phyloP scores from a whole-genome alignment of 2,888 invertebrate species.

The Parelbella ahira region DNA sequence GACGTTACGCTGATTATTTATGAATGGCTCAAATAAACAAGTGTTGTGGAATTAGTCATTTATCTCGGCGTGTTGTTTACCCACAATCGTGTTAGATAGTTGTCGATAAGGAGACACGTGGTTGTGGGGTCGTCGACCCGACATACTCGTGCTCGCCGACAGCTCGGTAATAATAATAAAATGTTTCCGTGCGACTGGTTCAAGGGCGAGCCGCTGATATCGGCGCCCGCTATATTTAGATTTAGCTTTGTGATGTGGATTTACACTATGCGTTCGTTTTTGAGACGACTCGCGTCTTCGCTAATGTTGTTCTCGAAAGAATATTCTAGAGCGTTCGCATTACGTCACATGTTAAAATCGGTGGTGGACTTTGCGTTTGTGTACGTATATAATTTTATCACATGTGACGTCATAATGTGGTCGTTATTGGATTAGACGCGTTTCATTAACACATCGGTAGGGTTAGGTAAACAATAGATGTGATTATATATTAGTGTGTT shows the following conservation, averaged over 20 bases:
- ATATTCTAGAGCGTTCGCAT: no score
- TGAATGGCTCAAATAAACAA: constrained; percentile 69
- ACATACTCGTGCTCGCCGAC: constrained; percentile 79
- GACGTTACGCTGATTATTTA: constrained; percentile 69
- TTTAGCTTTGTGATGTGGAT: constrained; percentile 73
- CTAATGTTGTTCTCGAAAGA: no score
- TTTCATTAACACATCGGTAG: constrained; percentile 4
- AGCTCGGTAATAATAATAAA: constrained; percentile 81
- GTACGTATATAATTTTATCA: no score
- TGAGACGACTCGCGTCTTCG: constrained; percentile 25
- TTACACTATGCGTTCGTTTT: constrained; percentile 49
- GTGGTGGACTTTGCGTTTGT: no score
- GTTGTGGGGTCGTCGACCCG: constrained; percentile 77
- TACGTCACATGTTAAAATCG: no score
- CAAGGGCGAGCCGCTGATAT: constrained; percentile 81
- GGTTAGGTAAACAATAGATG: constrained; percentile 26
- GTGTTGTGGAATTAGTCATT: constrained; percentile 78
- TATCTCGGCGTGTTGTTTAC: constrained; percentile 78
- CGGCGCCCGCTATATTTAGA: constrained; percentile 80
- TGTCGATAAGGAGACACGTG: constrained; percentile 81
- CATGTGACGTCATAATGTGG: not conserved
- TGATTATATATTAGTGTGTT: constrained; percentile 40
- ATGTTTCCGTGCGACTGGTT: constrained; percentile 81
- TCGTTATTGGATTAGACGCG: no score
- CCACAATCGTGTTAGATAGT: constrained; percentile 80